A percentile compares a stretch with the other conserved stretches of the same genome.
Evolutionary conservation across 2,797 vertebrate species (phyloP).

Genomic region (Huso huso): DNA sequence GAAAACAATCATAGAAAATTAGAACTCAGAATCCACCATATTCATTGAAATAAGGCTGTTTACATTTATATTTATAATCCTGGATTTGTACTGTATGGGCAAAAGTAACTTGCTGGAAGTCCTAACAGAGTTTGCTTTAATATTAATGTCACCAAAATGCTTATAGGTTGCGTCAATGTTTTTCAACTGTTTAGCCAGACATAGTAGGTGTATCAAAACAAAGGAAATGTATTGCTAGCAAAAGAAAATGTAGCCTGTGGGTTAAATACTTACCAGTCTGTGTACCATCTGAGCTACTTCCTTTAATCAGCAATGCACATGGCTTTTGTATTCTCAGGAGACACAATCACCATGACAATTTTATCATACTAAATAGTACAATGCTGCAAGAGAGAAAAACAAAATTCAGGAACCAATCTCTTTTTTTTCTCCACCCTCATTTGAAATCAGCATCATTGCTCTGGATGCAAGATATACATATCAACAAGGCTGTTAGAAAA

Average conservation of each 20-base stretch:
- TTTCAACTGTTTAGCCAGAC: constrained; percentile 13
- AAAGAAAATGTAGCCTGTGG: constrained; percentile 32
- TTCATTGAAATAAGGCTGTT: too few species aligned
- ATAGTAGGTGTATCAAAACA: constrained; percentile 16
- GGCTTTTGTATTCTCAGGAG: constrained; percentile 50
- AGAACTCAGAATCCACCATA: too few species aligned
- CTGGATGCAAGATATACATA: constrained; percentile 29
- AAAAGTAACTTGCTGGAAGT: not conserved
- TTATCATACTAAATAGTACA: constrained; percentile 62
- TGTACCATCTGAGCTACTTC: constrained; percentile 56
- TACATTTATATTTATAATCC: too few species aligned
- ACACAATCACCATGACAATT: constrained; percentile 68
- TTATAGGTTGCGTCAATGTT: not conserved
- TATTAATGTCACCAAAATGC: not conserved
- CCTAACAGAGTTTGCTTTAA: not conserved
- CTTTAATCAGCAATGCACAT: constrained; percentile 56
- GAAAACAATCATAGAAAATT: too few species aligned
- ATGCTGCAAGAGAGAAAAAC: constrained; percentile 40
- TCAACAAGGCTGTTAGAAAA: constrained; percentile 34
- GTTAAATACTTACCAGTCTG: constrained; percentile 59
- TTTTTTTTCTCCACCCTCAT: constrained; percentile 42
- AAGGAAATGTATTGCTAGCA: constrained; percentile 19
- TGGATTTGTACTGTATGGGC: too few species aligned
- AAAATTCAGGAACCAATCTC: constrained; percentile 43
- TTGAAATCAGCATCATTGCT: constrained; percentile 23